Percentiles rank a stretch among this genome's conserved stretches.
Conservation (phyloP, 2,797 vertebrate genomes). For the Artibeus jamaicensis region DNA sequence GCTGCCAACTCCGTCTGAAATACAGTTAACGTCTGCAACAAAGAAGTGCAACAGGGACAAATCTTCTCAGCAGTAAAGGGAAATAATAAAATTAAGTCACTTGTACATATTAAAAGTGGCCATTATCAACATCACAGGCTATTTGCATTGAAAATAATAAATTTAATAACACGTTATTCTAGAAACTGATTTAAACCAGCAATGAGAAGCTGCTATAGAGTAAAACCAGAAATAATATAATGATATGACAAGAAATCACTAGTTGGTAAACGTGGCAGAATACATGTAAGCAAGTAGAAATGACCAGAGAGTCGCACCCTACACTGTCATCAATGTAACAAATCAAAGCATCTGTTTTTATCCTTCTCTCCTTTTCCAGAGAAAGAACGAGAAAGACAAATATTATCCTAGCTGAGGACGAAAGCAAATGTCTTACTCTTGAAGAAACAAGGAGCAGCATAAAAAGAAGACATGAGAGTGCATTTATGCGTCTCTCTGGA, state of each 20-base stretch:
- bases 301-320: neutral
- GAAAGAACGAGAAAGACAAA: neutral
- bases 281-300: neutral
- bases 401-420: neutral
- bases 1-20: constrained; percentile 12
- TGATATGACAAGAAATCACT: neutral
- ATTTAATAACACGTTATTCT: neutral
- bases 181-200: neutral
- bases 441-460: neutral
- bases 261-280: neutral
- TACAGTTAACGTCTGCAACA: neutral
- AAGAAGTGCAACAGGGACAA: neutral
- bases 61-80: neutral
- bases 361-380: neutral
- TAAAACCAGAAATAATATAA: neutral
- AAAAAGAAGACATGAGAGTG: neutral
- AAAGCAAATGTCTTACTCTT: neutral
- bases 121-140: neutral
- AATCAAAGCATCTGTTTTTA: neutral
- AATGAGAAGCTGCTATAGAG: neutral
- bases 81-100: constrained; percentile 20
- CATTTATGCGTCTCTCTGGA: neutral
- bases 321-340: neutral
- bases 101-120: neutral
- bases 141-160: neutral